phyloP scores from a whole-genome alignment of 2,113 vertebrate species.

The Motacilla alba region DNA sequence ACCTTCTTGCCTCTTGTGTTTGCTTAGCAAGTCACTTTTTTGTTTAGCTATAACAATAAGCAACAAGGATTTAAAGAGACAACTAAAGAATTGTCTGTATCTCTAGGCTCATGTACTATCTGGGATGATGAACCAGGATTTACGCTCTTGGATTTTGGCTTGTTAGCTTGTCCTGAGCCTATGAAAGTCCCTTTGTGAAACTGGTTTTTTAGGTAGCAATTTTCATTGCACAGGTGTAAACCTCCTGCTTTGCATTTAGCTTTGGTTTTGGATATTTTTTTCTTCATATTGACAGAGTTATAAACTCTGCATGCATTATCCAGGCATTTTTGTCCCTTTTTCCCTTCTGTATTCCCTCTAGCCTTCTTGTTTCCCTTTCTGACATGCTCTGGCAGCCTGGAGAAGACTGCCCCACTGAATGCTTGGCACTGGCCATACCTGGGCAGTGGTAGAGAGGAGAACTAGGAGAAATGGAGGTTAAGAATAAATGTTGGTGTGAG shows the following conservation, averaged over 20 bases:
- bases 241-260: rapidly evolving
- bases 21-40: not conserved
- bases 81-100: not conserved
- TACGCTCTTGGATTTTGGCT: not conserved
- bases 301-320: not conserved
- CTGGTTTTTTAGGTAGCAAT: not conserved
- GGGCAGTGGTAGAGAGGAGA: not conserved
- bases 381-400: not conserved
- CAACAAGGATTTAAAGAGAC: not conserved
- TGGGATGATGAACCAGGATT: not conserved
- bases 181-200: not conserved
- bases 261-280: not conserved
- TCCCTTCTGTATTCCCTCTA: not conserved
- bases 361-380: not conserved
- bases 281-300: not conserved
- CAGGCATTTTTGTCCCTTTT: not conserved
- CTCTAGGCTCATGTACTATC: not conserved
- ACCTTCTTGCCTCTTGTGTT: not conserved
- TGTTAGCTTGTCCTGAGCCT: not conserved
- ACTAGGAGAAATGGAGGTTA: not conserved
- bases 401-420: not conserved
- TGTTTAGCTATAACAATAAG: not conserved
- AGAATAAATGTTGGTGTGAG: not conserved
- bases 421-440: not conserved
- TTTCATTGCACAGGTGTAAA: not conserved